These are phyloP conservation scores for Phengaris arion DNA, from an alignment of 2,888 invertebrate species.

Conservation along the genomic window DNA sequence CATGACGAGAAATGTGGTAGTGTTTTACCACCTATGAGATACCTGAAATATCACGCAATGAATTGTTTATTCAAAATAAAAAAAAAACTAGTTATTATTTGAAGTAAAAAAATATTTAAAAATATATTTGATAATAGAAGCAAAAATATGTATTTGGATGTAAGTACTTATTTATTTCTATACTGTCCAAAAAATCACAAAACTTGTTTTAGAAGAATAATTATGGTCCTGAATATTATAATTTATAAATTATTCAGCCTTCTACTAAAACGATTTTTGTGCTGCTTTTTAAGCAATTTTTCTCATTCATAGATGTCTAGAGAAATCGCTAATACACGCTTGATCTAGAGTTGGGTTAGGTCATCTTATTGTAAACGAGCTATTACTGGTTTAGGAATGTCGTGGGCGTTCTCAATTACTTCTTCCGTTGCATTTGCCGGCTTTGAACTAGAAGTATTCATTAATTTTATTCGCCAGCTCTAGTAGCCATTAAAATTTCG, in stretches of 20 bases:
- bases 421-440: slow-evolving; percentile 6
- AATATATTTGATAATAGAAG: no score
- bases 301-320: neutral
- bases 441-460: neutral
- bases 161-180: no score
- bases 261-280: no score
- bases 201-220: neutral
- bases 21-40: slow-evolving; percentile 84
- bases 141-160: no score
- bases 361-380: neutral
- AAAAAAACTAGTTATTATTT: no score
- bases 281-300: no score
- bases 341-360: neutral
- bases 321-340: neutral
- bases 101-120: no score
- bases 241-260: no score
- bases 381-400: neutral
- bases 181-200: neutral
- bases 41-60: slow-evolving; percentile 73
- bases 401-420: slow-evolving; percentile 12
- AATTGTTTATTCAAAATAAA: neutral
- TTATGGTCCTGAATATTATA: no score
- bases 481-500: no score
- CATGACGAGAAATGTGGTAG: slow-evolving; percentile 90
- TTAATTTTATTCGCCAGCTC: neutral